Base-by-base conservation (phyloP, 1,140 invertebrate species). In the Zaprionus africanus region DNA sequence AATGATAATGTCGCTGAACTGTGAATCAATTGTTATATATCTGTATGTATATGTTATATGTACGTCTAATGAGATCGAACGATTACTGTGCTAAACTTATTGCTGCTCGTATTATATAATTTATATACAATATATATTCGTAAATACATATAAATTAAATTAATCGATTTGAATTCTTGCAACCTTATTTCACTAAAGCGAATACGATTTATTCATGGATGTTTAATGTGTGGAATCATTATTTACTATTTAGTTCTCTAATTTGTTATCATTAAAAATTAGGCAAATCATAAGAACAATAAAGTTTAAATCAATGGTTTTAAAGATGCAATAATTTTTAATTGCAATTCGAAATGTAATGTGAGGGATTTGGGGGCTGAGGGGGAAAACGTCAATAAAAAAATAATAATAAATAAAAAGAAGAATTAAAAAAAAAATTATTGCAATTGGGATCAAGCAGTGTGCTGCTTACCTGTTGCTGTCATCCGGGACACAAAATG, bases 1-100 rank as follows among this genome's bases (percentile, higher is more conserved):
- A 76, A 78, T 76, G 78, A 81, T 76, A 81, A 84, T 77, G 81
- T 88, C 85, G 85, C 85, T 90, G 85, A 85, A 88, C 85, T 88
- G 85, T 88, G 85, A 88, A 88, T 79, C 58, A 81, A 90, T 81
- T 90, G 84, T 90, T 88, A 88, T 81, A 84, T 57, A 53, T 41
- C 11, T 64, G 19, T 53, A 54, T 43, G 17, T 65, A 22, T 53
- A 74, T 86, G 79, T 81, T 81, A 67, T 81, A 81, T 84, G 81
- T 88, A 84, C 73, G 76, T 57, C 66, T 54, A 60, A 64, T 54
- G 17, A 28, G 43, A 73, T 66, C 38, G 43, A 66, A 66, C 38
- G 49, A 58, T 66, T 66, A 66, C 64, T 66, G 64, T 66, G 54
- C 64, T 66, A 38, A 57, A 62, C 26, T 68, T 51, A 68, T 46